Conservation (phyloP, 2,797 vertebrate genomes). For the Botia almorhae region DNA sequence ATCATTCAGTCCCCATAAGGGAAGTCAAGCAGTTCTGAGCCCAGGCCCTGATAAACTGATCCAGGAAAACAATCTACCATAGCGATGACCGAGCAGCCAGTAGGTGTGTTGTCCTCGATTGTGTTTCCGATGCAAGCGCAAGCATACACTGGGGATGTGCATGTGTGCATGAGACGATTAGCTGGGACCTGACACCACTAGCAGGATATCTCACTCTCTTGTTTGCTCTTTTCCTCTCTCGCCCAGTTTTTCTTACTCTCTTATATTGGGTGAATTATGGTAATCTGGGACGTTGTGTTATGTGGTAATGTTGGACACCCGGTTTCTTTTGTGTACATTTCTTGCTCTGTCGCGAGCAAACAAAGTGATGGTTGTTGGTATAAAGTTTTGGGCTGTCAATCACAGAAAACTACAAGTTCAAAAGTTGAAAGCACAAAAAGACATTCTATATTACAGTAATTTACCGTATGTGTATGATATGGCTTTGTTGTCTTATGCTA, state of each 20-base stretch:
- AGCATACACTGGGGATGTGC: conserved; percentile 56
- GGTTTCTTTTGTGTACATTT: neutral
- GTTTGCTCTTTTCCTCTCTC: conserved; percentile 42
- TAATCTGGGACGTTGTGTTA: conserved; percentile 5
- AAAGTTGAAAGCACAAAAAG: neutral
- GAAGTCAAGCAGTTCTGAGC: no score
- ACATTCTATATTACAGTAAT: neutral
- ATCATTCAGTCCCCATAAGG: conserved; percentile 42
- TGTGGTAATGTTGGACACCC: neutral
- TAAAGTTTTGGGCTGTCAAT: neutral
- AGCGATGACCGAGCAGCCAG: conserved; percentile 49
- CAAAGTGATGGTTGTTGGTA: neutral
- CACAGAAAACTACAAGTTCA: neutral
- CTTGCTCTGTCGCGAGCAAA: neutral
- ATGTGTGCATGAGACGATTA: conserved; percentile 65
- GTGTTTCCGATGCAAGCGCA: conserved; percentile 52
- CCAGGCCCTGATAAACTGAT: conserved; percentile 44
- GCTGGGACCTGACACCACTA: conserved; percentile 54
- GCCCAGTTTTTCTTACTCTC: conserved; percentile 36
- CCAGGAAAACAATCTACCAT: conserved; percentile 51
- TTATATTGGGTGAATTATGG: conserved; percentile 18
- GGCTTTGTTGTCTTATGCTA: neutral
- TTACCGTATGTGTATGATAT: neutral
- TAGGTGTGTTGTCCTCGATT: conserved; percentile 63
- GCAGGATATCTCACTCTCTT: conserved; percentile 34